Conservation (phyloP, 2,888 invertebrate species). For the Chymomyza amoena region DNA sequence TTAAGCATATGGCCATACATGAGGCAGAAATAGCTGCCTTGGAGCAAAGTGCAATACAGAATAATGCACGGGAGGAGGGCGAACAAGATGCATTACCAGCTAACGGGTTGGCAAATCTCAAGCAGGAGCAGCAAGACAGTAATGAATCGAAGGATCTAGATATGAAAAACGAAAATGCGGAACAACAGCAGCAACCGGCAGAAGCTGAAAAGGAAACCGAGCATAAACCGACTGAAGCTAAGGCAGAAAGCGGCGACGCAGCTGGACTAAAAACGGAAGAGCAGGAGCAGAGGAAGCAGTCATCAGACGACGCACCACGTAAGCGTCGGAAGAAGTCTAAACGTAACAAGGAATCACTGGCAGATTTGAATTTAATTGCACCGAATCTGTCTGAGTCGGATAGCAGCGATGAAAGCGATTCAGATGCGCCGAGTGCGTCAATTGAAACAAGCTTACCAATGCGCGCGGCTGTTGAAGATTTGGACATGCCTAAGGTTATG, state of each 20-base stretch:
- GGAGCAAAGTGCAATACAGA: not conserved
- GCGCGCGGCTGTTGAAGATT: constrained; percentile 49
- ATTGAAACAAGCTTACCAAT: constrained; percentile 41
- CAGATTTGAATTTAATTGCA: constrained; percentile 87
- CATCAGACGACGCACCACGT: constrained; percentile 47
- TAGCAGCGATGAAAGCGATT: constrained; percentile 85
- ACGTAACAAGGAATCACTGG: constrained; percentile 75
- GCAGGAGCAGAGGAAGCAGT: constrained; percentile 19
- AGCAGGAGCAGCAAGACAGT: constrained; percentile 17
- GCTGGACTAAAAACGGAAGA: not conserved
- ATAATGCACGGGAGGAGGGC: constrained; percentile 10
- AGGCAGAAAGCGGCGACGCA: not conserved
- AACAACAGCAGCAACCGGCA: not conserved
- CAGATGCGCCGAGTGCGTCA: constrained; percentile 49
- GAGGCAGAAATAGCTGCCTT: constrained; percentile 16
- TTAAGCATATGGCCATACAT: constrained; percentile 86
- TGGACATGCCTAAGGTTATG: constrained; percentile 74
- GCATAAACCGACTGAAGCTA: constrained; percentile 13
- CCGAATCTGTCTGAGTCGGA: constrained; percentile 92
- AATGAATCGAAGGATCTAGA: not conserved
- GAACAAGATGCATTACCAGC: constrained; percentile 4
- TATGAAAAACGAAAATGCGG: not conserved
- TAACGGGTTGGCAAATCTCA: not conserved
- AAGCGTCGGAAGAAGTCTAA: constrained; percentile 77
- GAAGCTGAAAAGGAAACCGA: constrained; percentile 14